Base-by-base conservation (phyloP, 92 coral and sea anemone genomes). In the Umimayanthus kanabou region DNA sequence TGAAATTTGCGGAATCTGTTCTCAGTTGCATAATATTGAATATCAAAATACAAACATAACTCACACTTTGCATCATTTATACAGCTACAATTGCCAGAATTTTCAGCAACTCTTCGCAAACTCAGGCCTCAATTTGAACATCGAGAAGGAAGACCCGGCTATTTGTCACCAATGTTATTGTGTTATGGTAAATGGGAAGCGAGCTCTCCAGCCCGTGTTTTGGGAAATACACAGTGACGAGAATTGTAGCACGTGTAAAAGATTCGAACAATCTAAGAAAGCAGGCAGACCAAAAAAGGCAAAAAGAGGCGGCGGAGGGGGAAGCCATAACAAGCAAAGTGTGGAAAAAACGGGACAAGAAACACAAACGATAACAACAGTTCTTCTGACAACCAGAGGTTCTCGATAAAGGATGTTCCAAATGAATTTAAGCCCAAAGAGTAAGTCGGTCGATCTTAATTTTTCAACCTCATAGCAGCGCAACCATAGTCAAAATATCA, bases 231-330 rank as follows among this genome's bases (percentile, higher is more conserved):
- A 80, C 84, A 29, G 53, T 80, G 70, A 58, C 5, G 67, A 80
- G 8, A 58, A 80, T 5, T 80, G 73, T 80, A 80, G 71, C 11
- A 80, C 72, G 11, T 80, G 84, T 29, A 61, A 28, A 53, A 80
- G 84, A 80, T 57, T 80, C 40, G 84, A 80, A 29, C 72, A 80
- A 58, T 80, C 84, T 80, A 80, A 80, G 67, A 80, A 80, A 16
- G 73, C 29, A 22, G 84, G 72, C 39, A 80, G 84, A 11, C 84
- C 72, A 80, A 80, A 80, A 39, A 80, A 80, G 53, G 42, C 15
- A 33, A 57, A 80, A 42, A 80, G 84, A 39, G 73, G 84, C 22
- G 84, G 84, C 42, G 73, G 84, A 57, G 30, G 23, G n/a, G 0
- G 26, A 57, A 16, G 20, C 69, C 53, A 28, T 9, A 37, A 79